Percentiles rank a stretch among this genome's conserved stretches.
These are phyloP conservation scores for Drosophila bocki DNA, from an alignment of 1,140 invertebrate genomes.

Conservation along the genomic window DNA sequence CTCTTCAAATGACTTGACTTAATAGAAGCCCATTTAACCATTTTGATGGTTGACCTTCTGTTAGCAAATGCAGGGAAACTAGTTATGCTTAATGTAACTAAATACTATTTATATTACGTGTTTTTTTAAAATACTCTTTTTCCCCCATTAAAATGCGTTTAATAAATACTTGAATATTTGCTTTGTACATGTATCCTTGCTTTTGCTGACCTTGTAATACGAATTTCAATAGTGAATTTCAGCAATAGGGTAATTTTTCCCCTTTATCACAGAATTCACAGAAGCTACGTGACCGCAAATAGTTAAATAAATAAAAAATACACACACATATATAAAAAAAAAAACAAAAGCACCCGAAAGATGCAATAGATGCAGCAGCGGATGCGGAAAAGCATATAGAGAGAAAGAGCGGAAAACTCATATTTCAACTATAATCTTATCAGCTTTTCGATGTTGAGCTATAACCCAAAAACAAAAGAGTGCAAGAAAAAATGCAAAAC, in stretches of 20 bases:
- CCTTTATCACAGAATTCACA: slow-evolving; percentile 17
- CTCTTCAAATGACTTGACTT: slow-evolving; percentile 10
- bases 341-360: slow-evolving; percentile 17
- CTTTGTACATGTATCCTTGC: no score
- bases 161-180: background rate
- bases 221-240: background rate
- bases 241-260: slow-evolving; percentile 6
- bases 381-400: background rate
- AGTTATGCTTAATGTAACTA: background rate
- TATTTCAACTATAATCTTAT: slow-evolving; percentile 78
- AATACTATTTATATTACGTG: background rate
- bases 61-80: background rate
- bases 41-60: background rate
- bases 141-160: background rate
- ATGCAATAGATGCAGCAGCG: slow-evolving; percentile 1
- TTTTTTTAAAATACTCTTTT: background rate
- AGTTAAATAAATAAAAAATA: slow-evolving; percentile 16
- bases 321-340: slow-evolving; percentile 13
- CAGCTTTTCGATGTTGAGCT: slow-evolving; percentile 73
- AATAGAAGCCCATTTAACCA: slow-evolving; percentile 11
- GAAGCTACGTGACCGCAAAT: slow-evolving; percentile 50
- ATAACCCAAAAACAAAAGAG: slow-evolving; percentile 45
- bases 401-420: slow-evolving; percentile 44
- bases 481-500: slow-evolving; percentile 36
- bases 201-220: slow-evolving; percentile 4